Base-by-base conservation (phyloP, 2,888 invertebrate genomes). In the Girardia tigrina region DNA sequence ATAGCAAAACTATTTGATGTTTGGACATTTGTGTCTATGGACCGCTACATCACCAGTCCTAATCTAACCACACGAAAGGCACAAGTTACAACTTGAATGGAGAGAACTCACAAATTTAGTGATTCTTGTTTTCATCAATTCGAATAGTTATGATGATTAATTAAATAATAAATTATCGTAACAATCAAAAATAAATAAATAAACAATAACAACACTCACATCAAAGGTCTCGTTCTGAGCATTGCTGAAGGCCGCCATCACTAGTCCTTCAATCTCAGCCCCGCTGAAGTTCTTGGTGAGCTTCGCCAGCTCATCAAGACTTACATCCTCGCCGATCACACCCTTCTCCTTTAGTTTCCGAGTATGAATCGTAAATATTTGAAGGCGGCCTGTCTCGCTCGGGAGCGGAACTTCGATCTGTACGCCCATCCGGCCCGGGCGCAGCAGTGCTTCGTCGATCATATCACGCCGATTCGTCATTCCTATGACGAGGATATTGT, bases 301-400 rank as follows among this genome's bases (percentile, higher is more conserved):
- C 0, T 88, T 79, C 29, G 92, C 91, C 78, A 94, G 83, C 85
- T 94, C 92, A 86, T 88, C 81, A 28, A 87, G 78, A 82, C 93
- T 90, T 8, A 99, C 95, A 85, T 95, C 93, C 0, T 88, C 86
- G 70, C 89, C 88, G 26, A 98, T 89, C 86, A 97, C 98, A 81
- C 92, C 91, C 81, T 90, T 91, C 77, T 91, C 90, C 75, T 88
- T 88, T 94, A 99, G 94, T 72, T 91, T 88, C 42, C 89, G 88
- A 0, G 97, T 98, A 82, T 99, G 98, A 79, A 99, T 99, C 81
- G 91, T 90, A 23, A 99, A 85, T 82, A 99, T 99, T 86, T 99
- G 95, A 16, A 89, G 87, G 73, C 98, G 88, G 0, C 98, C 98
- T 69, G 88, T 87, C 84, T 98, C 95, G 82, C 94, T 92, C 0